Evolutionary conservation across 2,888 invertebrate genomes (phyloP), one percentile per base, ranked within the genome.

Genomic region (Agapetus fuscipes): DNA sequence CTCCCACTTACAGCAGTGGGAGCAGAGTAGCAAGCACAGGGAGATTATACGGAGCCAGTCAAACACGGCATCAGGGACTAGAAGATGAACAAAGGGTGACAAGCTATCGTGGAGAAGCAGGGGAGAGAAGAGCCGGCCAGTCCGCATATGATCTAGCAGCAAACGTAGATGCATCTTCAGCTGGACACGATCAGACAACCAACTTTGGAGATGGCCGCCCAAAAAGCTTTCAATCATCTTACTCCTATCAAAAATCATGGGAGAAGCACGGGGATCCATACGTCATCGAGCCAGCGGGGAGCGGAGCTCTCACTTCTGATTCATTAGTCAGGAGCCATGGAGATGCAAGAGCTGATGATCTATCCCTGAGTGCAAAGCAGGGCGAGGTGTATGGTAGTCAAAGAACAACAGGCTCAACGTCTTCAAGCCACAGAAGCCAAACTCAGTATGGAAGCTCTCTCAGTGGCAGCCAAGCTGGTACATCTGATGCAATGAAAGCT

Each of bases 191-290:
- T 30, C 30, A 30, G 14, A 14, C 30, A 14, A 20, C 5, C 20
- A 20, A 9, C 9, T n/a, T n/a, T n/a, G 24, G 28, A 6, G 24
- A 10, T 5, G 36, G 30, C 14, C 24, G 38, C 41, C 70, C 70
- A 10, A 68, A 68, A 56, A 59, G 58, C 52, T 71, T 67, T 49
- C 64, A 67, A 11, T 67, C 68, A 15, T 64, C 68, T 13, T 70
- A 67, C 53, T 62, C 69, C 4, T 70, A 70, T 48, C 67, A 69
- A 41, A 70, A 70, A 50, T 60, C 70, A 15, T 70, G 70, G 70
- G 70, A 70, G 50, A 61, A 61, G 38, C 68, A 64, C 51, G 70
- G 69, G 14, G 68, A 67, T 49, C 70, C 70, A 6, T 70, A 70
- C 36, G 54, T 67, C 5, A 70, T 70, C 25, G 53, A 57, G 48